These are phyloP conservation scores for Litoditis marina DNA, from an alignment of 2,888 invertebrate species.

Conservation along the genomic window DNA sequence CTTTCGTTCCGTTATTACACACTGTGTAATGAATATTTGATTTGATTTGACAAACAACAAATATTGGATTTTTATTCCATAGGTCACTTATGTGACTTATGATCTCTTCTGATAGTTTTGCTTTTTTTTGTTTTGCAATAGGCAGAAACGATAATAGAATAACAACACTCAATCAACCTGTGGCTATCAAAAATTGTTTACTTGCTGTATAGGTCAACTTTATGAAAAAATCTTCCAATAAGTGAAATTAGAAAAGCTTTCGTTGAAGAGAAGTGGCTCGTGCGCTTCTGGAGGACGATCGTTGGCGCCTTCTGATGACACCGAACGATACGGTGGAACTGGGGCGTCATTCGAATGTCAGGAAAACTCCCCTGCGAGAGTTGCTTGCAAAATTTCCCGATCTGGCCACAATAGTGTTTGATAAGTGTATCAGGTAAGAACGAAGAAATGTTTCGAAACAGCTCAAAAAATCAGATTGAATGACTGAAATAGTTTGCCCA, in stretches of 20 bases:
- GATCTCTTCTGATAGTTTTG: no score
- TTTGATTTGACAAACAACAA: no score
- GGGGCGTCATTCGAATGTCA: slow-evolving; percentile 12
- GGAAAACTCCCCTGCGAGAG: slow-evolving; percentile 65
- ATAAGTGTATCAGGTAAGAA: slow-evolving; percentile 35
- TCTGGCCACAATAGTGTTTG: slow-evolving; percentile 51
- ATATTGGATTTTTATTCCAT: no score
- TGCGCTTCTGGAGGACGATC: slow-evolving; percentile 62
- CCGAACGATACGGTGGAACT: slow-evolving; percentile 20
- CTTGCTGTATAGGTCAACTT: not conserved
- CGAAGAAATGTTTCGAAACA: no score
- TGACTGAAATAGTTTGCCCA: no score
- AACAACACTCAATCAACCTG: slow-evolving; percentile 31
- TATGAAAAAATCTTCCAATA: no score
- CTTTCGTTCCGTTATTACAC: no score
- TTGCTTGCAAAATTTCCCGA: slow-evolving; percentile 66
- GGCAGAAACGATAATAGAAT: slow-evolving; percentile 25
- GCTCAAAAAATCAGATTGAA: no score
- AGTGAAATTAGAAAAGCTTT: slow-evolving; percentile 12
- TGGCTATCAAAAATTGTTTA: slow-evolving; percentile 16
- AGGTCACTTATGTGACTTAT: no score
- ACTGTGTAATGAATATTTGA: no score
- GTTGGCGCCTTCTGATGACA: slow-evolving; percentile 64
- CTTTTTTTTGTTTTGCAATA: no score
- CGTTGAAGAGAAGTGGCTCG: slow-evolving; percentile 63